Percentiles rank a stretch among this genome's conserved stretches.
phyloP scores from a whole-genome alignment of 1,140 invertebrate genomes.

The Hylaeus volcanicus region DNA sequence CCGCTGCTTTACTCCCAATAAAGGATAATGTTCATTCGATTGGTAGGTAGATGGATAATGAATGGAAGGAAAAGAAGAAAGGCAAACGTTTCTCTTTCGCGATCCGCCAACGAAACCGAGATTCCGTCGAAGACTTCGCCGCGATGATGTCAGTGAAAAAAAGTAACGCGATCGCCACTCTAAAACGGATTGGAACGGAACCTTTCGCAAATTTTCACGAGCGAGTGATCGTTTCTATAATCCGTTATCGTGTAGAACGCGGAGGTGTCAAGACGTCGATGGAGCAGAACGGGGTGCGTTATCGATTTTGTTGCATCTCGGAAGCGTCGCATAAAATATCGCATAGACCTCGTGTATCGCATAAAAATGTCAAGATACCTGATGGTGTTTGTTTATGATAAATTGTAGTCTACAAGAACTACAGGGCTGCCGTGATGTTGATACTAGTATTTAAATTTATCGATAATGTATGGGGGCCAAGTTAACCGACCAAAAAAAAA shows the following conservation, averaged over 20 bases:
- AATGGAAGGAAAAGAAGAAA: constrained; percentile 1
- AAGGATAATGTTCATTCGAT: not conserved
- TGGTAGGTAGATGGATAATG: not conserved
- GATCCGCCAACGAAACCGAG: not conserved
- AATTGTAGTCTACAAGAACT: not conserved
- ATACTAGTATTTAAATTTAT: no score
- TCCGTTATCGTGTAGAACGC: constrained; percentile 31
- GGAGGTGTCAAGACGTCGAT: constrained; percentile 1
- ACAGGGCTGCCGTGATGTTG: no score
- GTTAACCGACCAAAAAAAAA: no score
- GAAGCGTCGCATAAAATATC: constrained; percentile 3
- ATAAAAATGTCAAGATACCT: constrained; percentile 27
- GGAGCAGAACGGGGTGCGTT: not conserved
- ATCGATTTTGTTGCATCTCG: constrained; percentile 18
- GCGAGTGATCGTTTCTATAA: constrained; percentile 64
- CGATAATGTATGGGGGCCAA: no score
- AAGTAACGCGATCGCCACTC: constrained; percentile 9
- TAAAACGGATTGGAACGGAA: not conserved
- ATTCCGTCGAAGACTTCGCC: constrained; percentile 31
- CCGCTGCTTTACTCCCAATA: not conserved
- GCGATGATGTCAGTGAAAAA: constrained; percentile 41
- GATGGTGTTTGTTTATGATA: not conserved
- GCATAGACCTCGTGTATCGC: constrained; percentile 14
- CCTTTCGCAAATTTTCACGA: constrained; percentile 68
- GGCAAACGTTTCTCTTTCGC: constrained; percentile 25